Percentiles rank a stretch among this genome's conserved stretches.
Evolutionary conservation across 2,113 vertebrate species (phyloP).

Genomic region (Hemibagrus wyckioides): DNA sequence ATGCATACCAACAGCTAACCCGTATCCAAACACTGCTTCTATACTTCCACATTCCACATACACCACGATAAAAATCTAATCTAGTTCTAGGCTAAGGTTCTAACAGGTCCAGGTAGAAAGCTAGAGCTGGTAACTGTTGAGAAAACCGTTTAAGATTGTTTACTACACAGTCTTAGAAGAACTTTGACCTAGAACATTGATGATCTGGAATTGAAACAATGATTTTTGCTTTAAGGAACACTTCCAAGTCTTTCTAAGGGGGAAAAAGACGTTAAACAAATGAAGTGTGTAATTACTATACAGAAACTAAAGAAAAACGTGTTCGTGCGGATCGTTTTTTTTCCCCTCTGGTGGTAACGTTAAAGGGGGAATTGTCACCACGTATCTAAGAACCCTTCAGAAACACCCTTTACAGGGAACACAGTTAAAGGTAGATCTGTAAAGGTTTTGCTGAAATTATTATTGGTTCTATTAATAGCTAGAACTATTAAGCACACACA

Average conservation of each 20-base stretch:
- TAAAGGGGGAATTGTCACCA: too few relatives aligned
- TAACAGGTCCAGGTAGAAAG: neutral
- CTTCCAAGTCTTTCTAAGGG: neutral
- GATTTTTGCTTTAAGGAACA: neutral
- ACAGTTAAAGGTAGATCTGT: neutral
- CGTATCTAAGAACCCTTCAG: neutral
- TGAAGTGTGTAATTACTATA: neutral
- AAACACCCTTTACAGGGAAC: neutral
- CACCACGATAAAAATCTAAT: neutral
- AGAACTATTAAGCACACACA: neutral
- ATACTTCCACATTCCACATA: neutral
- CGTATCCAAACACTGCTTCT: neutral
- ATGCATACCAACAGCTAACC: neutral
- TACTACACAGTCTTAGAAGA: neutral
- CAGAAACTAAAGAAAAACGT: neutral
- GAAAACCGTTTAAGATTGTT: neutral
- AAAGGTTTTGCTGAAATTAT: neutral
- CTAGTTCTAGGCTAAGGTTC: neutral
- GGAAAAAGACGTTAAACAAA: neutral
- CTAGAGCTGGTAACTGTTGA: neutral
- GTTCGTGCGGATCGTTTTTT: too few relatives aligned
- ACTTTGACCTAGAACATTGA: neutral
- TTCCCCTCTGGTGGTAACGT: too few relatives aligned
- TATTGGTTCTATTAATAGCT: neutral
- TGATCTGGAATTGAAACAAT: neutral